Evolutionary conservation across 2,797 vertebrate species (phyloP).

Genomic region (Carcharodon carcharias): DNA sequence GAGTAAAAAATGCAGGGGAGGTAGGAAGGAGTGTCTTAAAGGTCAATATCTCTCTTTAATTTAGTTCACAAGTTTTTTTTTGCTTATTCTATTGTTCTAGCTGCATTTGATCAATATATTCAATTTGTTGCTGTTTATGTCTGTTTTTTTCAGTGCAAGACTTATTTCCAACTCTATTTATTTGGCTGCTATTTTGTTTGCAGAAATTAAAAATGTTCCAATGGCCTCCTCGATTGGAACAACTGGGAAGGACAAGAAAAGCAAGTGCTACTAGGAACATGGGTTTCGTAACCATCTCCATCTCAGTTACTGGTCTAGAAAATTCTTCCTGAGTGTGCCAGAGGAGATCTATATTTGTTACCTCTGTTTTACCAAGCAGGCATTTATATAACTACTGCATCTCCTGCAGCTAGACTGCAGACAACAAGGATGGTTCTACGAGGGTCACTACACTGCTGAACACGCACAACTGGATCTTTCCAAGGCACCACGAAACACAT

Average conservation of each 20-base stretch:
- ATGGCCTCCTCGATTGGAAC: background rate
- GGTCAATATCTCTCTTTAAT: background rate
- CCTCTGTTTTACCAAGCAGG: background rate
- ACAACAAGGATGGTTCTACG: no score
- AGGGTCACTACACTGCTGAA: no score
- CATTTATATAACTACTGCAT: background rate
- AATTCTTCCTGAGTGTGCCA: background rate
- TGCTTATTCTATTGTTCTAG: background rate
- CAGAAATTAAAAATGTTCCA: background rate
- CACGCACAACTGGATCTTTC: no score
- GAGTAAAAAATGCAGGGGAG: background rate
- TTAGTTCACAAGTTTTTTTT: background rate
- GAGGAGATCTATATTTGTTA: background rate
- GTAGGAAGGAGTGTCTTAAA: background rate
- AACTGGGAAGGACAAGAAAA: background rate
- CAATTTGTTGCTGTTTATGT: background rate
- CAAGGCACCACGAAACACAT: no score
- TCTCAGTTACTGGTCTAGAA: background rate
- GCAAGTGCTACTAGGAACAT: background rate
- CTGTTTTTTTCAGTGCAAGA: no score
- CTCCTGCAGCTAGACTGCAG: background rate
- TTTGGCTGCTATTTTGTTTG: background rate
- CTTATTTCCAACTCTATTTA: background rate
- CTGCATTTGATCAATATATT: background rate
- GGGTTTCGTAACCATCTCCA: background rate